Evolutionary conservation across 2,888 invertebrate species (phyloP), one percentile per base, ranked within the genome.

Genomic region (Rugalucina vietnamica): DNA sequence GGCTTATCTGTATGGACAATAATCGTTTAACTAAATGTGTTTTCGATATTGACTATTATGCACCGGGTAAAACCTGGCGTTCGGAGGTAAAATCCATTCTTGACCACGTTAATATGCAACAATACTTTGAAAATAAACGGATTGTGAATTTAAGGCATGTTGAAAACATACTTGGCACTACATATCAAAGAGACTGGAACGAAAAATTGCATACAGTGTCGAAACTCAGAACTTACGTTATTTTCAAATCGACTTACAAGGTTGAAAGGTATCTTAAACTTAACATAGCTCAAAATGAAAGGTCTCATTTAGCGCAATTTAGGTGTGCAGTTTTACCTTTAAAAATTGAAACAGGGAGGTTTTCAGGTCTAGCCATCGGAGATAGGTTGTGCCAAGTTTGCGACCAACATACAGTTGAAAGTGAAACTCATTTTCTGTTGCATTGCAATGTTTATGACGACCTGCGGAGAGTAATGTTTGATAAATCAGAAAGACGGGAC

Each of bases 311-410:
- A 43, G 36, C 39, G 2, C 37, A 77, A 32, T 70, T 32, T 21
- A 36, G 69, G 43, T 39, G 70, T 43, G 77, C 43, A 37, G 49
- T 77, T 29, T 49, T 77, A 4, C 69, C 76, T 18, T 37, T 65
- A 1, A 37, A 43, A 21, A 37, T 65, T n/a, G 76, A 76, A 76
- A 65, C 76, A 27, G 76, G 65, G 1, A 57, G 65, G 18, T 12
- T 43, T 43, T 43, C 43, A 12, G 43, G 43, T 18, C 43, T 8
- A 43, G 18, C 10, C 43, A 18, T 43, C 18, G 43, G 18, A 18
- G 43, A 43, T 18, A 43, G 43, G 18, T 12, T 43, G 18, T 43
- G 43, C 18, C 43, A 43, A 43, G 43, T 43, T 43, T 43, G 43
- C n/a, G n/a, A 54, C n/a, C 21, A 54, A 54, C 14, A 54, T 54